Evolutionary conservation across 2,797 vertebrate genomes (phyloP), one percentile per base, ranked within the genome.

Genomic region (Gymnoscopelus microlampas): DNA sequence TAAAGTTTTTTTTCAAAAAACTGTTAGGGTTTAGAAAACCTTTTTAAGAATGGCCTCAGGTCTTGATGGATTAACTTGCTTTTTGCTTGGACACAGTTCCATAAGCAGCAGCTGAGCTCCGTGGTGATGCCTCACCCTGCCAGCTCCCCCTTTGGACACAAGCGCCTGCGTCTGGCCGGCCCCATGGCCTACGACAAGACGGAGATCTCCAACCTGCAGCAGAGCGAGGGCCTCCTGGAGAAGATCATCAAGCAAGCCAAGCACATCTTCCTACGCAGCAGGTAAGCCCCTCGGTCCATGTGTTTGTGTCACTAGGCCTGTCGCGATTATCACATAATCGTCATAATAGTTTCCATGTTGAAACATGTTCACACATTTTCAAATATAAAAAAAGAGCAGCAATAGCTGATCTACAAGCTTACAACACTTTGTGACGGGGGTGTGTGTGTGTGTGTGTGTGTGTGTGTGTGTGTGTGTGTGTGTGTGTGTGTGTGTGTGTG

Each of bases 181-280:
- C 97, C 98, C 2, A 91, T 96, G 81, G 97, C 96, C 53, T 98
- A 96, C 60, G 96, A 98, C 85, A 99, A 99, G 85, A 93, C 95
- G 0, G 96, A 98, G 32, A 97, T 99, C 73, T 91, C 79, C 77
- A 90, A 89, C 50, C 77, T 98, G 74, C 97, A 99, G 83, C 95
- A 96, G 0, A 95, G 76, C 3, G 97, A 99, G 79, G 97, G 98
- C 3, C 95, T 99, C 58, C 91, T 99, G 85, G 98, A 99, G 90
- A 99, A 99, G 87, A 98, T 99, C 82, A 97, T 99, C 90, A 98
- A 98, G 79, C 98, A 99, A 87, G 98, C 98, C 78, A 99, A 99
- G 62, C 98, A 99, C 87, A 97, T 99, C 76, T 99, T 98, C 85
- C 92, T 99, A 60, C 95, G 98, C 12, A 95, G 96, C 92, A 96